These are phyloP conservation scores for Cardiocondyla obscurior DNA, from an alignment of 1,140 invertebrate species.

Conservation along the genomic window DNA sequence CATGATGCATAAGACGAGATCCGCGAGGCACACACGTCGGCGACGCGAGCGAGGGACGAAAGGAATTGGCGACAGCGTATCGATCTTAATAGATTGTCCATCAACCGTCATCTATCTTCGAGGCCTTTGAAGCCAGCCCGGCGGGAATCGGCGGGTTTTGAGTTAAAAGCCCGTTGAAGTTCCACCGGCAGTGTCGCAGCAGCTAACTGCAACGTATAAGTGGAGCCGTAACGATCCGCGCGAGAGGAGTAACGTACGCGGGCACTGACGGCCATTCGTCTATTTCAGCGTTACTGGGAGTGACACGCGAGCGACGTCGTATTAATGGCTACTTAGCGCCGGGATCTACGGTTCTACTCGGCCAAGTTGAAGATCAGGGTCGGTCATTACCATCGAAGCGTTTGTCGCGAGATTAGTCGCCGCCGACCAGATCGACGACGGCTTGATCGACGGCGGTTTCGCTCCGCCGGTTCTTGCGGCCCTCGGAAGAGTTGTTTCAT, in stretches of 20 bases:
- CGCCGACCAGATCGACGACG: constrained; percentile 9
- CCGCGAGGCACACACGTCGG: constrained; percentile 59
- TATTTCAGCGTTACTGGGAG: constrained; percentile 13
- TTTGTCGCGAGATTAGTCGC: constrained; percentile 39
- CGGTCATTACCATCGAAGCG: constrained; percentile 3
- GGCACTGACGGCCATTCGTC: constrained; percentile 45
- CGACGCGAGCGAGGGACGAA: constrained; percentile 26
- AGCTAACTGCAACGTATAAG: constrained; percentile 29
- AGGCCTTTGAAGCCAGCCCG: constrained; percentile 22
- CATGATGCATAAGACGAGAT: background rate
- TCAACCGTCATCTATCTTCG: constrained; percentile 78
- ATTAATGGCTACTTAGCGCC: constrained; percentile 20
- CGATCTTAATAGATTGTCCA: constrained; percentile 79
- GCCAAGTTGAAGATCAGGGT: constrained; percentile 31
- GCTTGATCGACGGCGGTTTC: constrained; percentile 10
- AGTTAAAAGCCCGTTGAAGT: constrained; percentile 35
- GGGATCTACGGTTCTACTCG: constrained; percentile 29
- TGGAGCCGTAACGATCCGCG: constrained; percentile 12
- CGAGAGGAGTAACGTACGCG: constrained; percentile 10
- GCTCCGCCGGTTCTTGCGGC: background rate
- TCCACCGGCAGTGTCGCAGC: background rate
- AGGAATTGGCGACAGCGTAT: constrained; percentile 47
- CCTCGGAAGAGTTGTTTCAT: constrained; percentile 51
- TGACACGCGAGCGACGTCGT: constrained; percentile 31
- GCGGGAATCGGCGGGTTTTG: constrained; percentile 42